Evolutionary conservation across 2,797 vertebrate species (phyloP), one percentile per base, ranked within the genome.

Genomic region (Moxostoma hubbsi): DNA sequence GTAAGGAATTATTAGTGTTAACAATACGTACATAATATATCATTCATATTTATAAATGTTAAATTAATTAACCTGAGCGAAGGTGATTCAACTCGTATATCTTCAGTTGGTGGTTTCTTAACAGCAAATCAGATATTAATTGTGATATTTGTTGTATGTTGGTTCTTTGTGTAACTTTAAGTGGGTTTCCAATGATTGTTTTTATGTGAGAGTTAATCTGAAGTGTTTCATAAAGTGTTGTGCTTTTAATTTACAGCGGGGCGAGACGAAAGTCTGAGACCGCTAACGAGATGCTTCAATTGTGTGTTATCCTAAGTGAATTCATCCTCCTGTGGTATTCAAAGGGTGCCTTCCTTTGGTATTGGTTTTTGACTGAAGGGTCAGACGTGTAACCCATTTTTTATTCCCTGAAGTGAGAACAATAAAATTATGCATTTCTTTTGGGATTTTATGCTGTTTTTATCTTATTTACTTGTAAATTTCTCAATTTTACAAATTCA

Each of bases 121-220:
- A 9, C 11, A 18, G 61, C 61, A 46, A 46, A 18, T 24, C 61
- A 55, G 5, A 12, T 16, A 55, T 65, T 46, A 45, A 47, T 55
- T 55, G 7, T 65, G 51, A 75, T 7, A 24, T 0, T 9, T 10
- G 45, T 58, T 43, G 18, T 45, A 3, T 15, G 15, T 55, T 6
- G 50, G 61, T 74, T 43, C 58, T 45, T 49, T 57, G 68, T 55
- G 46, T 65, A 53, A 9, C 5, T 68, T 12, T 68, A 53, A 49
- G 11, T 53, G 50, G 9, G 50, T 9, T 68, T 68, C 43, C 6
- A 62, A 24, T 11, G 58, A 61, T 9, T 59, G 58, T 59, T 59
- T 61, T 68, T 50, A 53, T 53, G 12, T 36, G 49, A 24, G 47
- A n/a, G 50, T 69, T 69, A 12, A 68, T 50, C 16, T 66, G 5